Evolutionary conservation across 2,888 invertebrate species (phyloP).

Genomic region (Hyalella azteca): DNA sequence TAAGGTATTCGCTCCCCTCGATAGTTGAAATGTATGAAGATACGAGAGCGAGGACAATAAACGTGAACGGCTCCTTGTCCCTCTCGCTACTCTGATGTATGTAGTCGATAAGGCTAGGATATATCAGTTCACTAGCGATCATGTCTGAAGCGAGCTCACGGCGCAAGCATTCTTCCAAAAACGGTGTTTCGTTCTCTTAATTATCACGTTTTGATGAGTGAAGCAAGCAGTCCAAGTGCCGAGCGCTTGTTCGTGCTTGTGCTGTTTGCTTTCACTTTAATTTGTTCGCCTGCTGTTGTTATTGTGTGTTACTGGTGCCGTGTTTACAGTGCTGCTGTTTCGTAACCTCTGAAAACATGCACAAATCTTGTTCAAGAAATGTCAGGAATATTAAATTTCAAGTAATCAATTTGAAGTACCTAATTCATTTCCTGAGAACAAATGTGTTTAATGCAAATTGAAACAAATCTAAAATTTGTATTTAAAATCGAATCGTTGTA

Average conservation of each 20-base stretch:
- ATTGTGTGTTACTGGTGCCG: conserved; percentile 11
- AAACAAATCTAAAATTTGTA: too few relatives aligned
- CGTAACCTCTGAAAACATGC: too few relatives aligned
- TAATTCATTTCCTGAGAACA: too few relatives aligned
- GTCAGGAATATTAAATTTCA: too few relatives aligned
- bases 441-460: too few relatives aligned
- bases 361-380: too few relatives aligned
- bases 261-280: background rate
- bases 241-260: conserved; percentile 1
- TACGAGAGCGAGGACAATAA: too few relatives aligned
- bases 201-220: conserved; percentile 23
- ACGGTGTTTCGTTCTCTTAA: conserved; percentile 39
- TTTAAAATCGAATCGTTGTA: too few relatives aligned
- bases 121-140: background rate
- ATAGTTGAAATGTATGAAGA: background rate
- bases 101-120: too few relatives aligned
- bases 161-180: conserved; percentile 59
- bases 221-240: background rate
- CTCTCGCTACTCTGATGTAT: background rate
- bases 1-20: background rate
- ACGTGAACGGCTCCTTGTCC: background rate
- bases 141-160: conserved; percentile 44
- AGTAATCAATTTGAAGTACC: too few relatives aligned
- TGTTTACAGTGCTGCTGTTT: background rate
- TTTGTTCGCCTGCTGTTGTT: background rate